phyloP scores from a whole-genome alignment of 2,888 invertebrate species.

The Chouioia cunea region DNA sequence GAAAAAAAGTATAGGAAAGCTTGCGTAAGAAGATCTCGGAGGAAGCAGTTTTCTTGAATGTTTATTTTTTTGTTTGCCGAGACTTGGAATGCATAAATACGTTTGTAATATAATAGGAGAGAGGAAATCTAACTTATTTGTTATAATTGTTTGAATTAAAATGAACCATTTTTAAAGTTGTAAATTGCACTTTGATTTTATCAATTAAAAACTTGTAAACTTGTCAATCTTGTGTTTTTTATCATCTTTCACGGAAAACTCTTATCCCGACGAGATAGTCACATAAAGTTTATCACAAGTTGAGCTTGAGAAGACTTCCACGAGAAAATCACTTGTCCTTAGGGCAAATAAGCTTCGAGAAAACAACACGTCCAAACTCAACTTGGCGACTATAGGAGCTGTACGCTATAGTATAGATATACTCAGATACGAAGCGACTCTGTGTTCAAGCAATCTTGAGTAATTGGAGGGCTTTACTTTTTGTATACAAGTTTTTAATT shows the following conservation, averaged over 20 bases:
- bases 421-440: not conserved
- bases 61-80: not conserved
- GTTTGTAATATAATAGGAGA: not conserved
- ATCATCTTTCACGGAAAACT: too few species aligned
- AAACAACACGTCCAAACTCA: not conserved
- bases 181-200: too few species aligned
- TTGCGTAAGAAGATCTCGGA: not conserved
- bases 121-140: too few species aligned
- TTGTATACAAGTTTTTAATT: too few species aligned
- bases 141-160: too few species aligned
- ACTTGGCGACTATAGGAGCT: not conserved
- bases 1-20: not conserved
- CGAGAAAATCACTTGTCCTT: constrained; percentile 23
- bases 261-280: too few species aligned
- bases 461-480: too few species aligned
- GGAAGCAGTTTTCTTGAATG: not conserved
- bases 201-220: too few species aligned
- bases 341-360: constrained; percentile 20
- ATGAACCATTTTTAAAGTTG: too few species aligned
- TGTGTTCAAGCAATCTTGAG: too few species aligned
- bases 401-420: too few species aligned
- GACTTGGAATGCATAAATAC: not conserved
- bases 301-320: constrained; percentile 15
- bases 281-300: constrained; percentile 13
- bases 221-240: too few species aligned